Evolutionary conservation across 2,113 vertebrate genomes (phyloP).

Genomic region (Oreochromis aureus): DNA sequence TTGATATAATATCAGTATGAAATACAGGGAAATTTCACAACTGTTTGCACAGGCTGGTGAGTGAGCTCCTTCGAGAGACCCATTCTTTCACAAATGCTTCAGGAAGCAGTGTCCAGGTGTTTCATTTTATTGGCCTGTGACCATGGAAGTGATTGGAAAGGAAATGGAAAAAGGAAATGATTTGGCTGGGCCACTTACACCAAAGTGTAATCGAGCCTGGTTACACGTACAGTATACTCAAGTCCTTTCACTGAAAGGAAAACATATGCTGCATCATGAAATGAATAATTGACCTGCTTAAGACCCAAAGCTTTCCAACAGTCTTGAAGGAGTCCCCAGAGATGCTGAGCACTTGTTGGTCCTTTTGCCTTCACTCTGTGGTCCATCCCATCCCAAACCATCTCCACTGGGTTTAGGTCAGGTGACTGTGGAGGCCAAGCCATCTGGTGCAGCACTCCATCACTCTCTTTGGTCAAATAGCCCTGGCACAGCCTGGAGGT

Average conservation of each 20-base stretch:
- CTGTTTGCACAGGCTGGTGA: background rate
- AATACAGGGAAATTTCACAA: background rate
- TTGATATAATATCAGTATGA: background rate
- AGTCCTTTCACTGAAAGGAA: background rate
- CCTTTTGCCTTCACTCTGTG: background rate
- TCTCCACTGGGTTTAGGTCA: background rate
- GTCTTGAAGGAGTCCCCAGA: background rate
- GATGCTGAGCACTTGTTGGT: background rate
- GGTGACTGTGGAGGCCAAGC: background rate
- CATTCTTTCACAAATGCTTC: too few relatives aligned
- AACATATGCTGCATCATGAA: background rate
- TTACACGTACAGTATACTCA: background rate
- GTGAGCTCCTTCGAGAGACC: background rate
- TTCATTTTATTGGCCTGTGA: too few relatives aligned
- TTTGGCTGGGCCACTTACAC: background rate
- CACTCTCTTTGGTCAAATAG: background rate
- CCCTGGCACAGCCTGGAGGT: background rate
- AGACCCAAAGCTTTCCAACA: background rate
- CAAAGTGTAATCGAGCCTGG: background rate
- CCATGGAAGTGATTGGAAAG: too few relatives aligned
- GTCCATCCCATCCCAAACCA: background rate
- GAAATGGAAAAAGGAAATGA: background rate
- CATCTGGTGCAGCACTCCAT: background rate
- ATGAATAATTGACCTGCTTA: background rate
- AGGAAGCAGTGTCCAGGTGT: too few relatives aligned